Evolutionary conservation across 2,797 vertebrate species (phyloP).

Genomic region (Megalops cyprinoides): DNA sequence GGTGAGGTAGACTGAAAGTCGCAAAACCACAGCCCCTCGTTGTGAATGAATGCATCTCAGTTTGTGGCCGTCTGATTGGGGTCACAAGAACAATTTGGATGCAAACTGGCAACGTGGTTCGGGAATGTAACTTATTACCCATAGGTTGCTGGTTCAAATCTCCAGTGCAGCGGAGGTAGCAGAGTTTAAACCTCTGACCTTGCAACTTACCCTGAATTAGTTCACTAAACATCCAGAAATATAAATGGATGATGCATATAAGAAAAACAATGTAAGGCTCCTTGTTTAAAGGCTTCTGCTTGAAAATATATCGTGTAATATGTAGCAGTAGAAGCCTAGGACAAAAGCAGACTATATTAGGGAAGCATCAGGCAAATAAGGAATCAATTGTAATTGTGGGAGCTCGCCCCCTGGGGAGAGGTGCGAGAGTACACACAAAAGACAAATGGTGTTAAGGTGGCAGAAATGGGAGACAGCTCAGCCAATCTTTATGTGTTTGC

Average conservation of each 20-base stretch:
- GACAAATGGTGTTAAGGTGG: slow-evolving; percentile 49
- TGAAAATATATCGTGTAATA: background rate
- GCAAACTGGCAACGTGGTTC: background rate
- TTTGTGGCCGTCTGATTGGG: no score
- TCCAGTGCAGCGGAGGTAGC: background rate
- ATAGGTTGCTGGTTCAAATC: background rate
- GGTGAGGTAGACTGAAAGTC: background rate
- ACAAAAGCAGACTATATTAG: background rate
- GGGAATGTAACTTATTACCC: background rate
- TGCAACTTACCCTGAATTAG: background rate
- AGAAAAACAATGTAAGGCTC: background rate
- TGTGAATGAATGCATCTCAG: background rate
- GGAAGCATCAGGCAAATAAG: background rate
- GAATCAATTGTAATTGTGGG: background rate
- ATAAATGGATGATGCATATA: background rate
- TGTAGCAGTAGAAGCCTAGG: background rate
- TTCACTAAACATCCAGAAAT: background rate
- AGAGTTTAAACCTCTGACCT: background rate
- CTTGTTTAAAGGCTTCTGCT: background rate
- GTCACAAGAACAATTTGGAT: background rate
- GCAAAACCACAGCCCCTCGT: background rate
- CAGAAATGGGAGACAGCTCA: slow-evolving; percentile 48
- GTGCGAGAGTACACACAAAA: slow-evolving; percentile 14
- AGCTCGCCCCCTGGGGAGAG: background rate
- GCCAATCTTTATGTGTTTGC: slow-evolving; percentile 42